A percentile compares a stretch with the other conserved stretches of the same genome.
phyloP scores from a whole-genome alignment of 1,140 invertebrate genomes.

The Drosophila rufa region DNA sequence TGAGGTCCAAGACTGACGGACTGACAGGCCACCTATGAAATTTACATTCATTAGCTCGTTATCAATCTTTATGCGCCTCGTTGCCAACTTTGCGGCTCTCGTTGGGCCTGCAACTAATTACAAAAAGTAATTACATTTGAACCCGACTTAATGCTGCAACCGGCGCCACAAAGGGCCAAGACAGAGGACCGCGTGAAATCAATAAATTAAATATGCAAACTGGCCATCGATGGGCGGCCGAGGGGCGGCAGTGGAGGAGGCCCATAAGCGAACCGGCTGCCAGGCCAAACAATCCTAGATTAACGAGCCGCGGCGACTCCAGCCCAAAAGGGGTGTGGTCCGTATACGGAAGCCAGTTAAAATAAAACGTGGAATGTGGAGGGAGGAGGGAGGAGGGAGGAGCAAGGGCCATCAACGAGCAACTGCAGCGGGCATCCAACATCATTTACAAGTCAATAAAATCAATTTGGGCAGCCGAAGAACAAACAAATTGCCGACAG shows the following conservation, averaged over 20 bases:
- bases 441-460: constrained; percentile 83
- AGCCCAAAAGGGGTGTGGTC: constrained; percentile 32
- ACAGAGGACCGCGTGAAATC: constrained; percentile 63
- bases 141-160: constrained; percentile 57
- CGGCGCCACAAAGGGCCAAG: constrained; percentile 47
- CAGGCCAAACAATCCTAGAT: constrained; percentile 36
- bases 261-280: not conserved
- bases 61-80: constrained; percentile 77
- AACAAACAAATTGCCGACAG: constrained; percentile 74
- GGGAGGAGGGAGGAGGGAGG: too few species aligned
- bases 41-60: constrained; percentile 84
- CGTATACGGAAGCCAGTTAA: constrained; percentile 28
- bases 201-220: constrained; percentile 70
- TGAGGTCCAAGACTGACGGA: constrained; percentile 24
- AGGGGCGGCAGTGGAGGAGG: not conserved
- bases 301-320: constrained; percentile 29
- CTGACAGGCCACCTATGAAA: constrained; percentile 60
- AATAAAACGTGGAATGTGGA: not conserved
- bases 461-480: constrained; percentile 68
- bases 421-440: constrained; percentile 31
- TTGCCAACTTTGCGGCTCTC: constrained; percentile 42
- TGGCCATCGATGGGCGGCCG: constrained; percentile 3
- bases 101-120: constrained; percentile 74
- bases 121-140: constrained; percentile 79
- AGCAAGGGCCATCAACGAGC: not conserved